Evolutionary conservation across 2,797 vertebrate species (phyloP).

Genomic region (Hypotaenidia philippensis): DNA sequence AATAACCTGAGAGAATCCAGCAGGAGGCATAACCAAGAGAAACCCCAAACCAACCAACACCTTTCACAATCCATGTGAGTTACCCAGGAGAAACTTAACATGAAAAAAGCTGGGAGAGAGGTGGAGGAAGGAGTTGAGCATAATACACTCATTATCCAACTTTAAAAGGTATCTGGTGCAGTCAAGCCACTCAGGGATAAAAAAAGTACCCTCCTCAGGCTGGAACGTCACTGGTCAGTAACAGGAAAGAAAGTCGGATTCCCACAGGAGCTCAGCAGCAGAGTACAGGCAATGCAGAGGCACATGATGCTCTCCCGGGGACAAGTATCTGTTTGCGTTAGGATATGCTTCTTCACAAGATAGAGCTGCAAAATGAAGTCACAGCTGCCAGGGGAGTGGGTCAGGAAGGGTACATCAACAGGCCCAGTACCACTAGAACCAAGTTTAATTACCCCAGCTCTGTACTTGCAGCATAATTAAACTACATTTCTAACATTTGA

Average conservation of each 20-base stretch:
- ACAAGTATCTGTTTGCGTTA: not conserved
- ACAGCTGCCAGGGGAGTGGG: not conserved
- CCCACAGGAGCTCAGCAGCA: not conserved
- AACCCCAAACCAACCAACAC: not conserved
- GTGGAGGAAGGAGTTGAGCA: not conserved
- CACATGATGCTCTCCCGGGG: not conserved
- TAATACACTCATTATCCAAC: not conserved
- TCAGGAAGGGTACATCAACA: not conserved
- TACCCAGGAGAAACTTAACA: not conserved
- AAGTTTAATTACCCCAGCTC: not conserved
- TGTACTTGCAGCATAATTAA: not conserved
- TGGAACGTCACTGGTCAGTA: accelerated
- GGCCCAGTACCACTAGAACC: not conserved
- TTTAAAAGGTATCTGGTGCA: not conserved
- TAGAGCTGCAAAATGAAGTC: not conserved
- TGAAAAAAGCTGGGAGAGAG: not conserved
- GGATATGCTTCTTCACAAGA: not conserved
- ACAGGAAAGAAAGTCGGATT: not conserved
- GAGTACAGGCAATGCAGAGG: not conserved
- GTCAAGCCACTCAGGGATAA: not conserved
- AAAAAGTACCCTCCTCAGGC: not conserved
- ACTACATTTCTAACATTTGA: not conserved
- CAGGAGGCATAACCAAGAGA: not conserved
- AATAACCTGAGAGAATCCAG: not conserved
- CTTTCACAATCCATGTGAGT: not conserved